Percentiles rank a stretch among this genome's conserved stretches.
Evolutionary conservation across 2,888 invertebrate genomes (phyloP).

Genomic region (Lycia hirtaria): DNA sequence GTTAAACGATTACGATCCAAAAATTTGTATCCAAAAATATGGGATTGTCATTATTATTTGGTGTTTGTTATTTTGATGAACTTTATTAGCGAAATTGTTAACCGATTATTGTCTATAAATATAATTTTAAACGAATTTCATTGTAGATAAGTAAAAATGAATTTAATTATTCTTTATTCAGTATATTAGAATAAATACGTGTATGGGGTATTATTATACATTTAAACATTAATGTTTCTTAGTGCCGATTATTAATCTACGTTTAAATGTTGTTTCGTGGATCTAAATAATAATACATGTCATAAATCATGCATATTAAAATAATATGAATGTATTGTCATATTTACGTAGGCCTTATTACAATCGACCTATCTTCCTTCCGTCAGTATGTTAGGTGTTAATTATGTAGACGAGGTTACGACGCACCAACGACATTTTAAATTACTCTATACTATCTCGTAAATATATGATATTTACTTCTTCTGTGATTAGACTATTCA

Average conservation of each 20-base stretch:
- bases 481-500: conserved; percentile 80
- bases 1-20: conserved; percentile 61
- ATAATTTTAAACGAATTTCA: conserved; percentile 73
- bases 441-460: conserved; percentile 64
- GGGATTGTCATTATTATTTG: conserved; percentile 61
- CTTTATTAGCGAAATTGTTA: conserved; percentile 73
- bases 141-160: conserved; percentile 73
- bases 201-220: conserved; percentile 64
- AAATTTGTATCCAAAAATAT: conserved; percentile 58
- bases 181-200: conserved; percentile 63
- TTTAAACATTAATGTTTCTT: conserved; percentile 72
- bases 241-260: conserved; percentile 63
- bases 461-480: conserved; percentile 76
- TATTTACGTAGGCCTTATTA: conserved; percentile 65
- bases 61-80: conserved; percentile 73
- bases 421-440: conserved; percentile 61
- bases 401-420: conserved; percentile 51
- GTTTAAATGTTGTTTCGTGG: conserved; percentile 72
- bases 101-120: conserved; percentile 65
- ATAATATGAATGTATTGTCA: conserved; percentile 60
- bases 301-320: conserved; percentile 52
- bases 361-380: conserved; percentile 47
- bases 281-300: conserved; percentile 50
- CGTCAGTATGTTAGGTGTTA: conserved; percentile 42
- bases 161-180: conserved; percentile 67